Base-by-base conservation (phyloP, 1,140 invertebrate species). In the Eubasilissa regina region DNA sequence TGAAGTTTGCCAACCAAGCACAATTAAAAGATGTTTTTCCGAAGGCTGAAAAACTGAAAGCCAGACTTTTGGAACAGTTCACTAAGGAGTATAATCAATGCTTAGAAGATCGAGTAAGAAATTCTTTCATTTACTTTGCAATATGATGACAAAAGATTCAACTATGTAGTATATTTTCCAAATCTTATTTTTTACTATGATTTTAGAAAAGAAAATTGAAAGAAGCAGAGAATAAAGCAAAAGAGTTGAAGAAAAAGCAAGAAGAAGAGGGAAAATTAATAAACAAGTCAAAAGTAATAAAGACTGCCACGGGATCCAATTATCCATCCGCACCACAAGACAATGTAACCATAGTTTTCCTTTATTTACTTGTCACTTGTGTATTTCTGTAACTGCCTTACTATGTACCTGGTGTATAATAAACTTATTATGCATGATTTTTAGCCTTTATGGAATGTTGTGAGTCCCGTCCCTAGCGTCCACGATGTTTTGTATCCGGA, bases 1-100 rank as follows among this genome's bases (percentile, higher is more conserved):
- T 96, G 15, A 94, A 93, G 85, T 84, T 89, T 19, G 89, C 90
- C 9, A 96, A 94, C 85, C 93, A 92, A 82, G 86, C 91, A 77
- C 94, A 93, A 85, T 88, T 97, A 64, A 93, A 94, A 83, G 92
- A 94, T 86, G 93, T 97, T 4, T 92, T 98, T 86, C 93, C 94
- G 4, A 94, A 94, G 84, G 95, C 96, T 48, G 97, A 98, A 86
- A 92, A 94, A 85, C 84, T 99, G 8, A 98, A 98, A 85, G 85
- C 90, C 68, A 92, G 93, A 84, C 88, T 99, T 15, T 86, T 94
- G 64, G 90, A 94, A 62, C 92, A 93, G 82, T 99, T 95, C 90
- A 89, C 91, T 81, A 90, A 90, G 68, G 95, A 98, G 84, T 93
- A 95, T 87, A 89, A 92, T 51, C 89, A 90, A 64, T 93, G 93